Base-by-base conservation (phyloP, 2,113 vertebrate genomes). In the Chitala chitala region DNA sequence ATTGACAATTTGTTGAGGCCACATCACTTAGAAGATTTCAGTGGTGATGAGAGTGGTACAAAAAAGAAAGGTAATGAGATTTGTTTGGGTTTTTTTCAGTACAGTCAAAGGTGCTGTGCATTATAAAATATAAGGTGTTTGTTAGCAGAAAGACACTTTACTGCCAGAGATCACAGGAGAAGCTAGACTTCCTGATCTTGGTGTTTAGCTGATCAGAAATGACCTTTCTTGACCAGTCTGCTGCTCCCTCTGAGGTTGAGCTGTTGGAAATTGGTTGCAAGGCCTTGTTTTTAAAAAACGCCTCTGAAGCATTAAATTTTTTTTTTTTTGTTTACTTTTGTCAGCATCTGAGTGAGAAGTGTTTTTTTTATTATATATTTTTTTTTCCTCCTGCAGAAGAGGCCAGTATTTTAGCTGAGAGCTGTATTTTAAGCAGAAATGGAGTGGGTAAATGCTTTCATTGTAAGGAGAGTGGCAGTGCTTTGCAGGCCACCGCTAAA, bases 371-470 rank as follows among this genome's bases (percentile, higher is more conserved):
- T n/a, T n/a, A n/a, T n/a, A n/a, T n/a, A n/a, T 46, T 44, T 12
- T 65, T 22, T 44, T 29, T 12, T 38, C 20, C 17, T 3, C 22
- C 20, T 55, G 15, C 22, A 22, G 20, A 55, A 22, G 53, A n/a
- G n/a, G 42, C 12, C 40, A 26, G 10, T 36, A 63, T 66, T 36
- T 66, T 51, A 51, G 48, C 48, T 51, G 48, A 20, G 20, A 8
- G 2, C 40, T 44, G 4, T 66, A 66, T 48, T 44, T 66, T 66
- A 26, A 46, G 40, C 38, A 66, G 22, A 44, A 66, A 66, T 44
- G 38, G 40, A 26, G 64, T 66, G 64, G 42, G 46, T 66, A 29
- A 66, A 44, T 48, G 64, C 38, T 40, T 46, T 48, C 42, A 66
- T 66, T 66, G 40, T 42, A 66, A 44, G 63, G 40, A 33, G 20